Evolutionary conservation across 2,113 vertebrate species (phyloP).

Genomic region (Felis chaus): DNA sequence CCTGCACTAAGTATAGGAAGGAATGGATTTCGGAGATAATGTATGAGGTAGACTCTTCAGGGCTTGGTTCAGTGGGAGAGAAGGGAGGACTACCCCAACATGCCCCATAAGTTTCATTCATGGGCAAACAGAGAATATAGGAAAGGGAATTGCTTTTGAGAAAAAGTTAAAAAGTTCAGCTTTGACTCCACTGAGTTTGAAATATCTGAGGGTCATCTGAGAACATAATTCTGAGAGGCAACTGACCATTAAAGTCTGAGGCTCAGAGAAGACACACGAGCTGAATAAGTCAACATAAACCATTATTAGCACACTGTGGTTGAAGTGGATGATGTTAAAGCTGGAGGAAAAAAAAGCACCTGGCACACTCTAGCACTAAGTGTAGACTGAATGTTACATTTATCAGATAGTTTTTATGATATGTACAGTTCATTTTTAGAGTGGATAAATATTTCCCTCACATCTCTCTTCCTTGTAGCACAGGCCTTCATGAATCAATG

Average conservation of each 20-base stretch:
- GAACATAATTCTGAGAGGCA: neutral
- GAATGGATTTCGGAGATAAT: neutral
- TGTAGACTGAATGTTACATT: neutral
- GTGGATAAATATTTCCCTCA: neutral
- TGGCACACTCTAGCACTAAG: neutral
- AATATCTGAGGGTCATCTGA: neutral
- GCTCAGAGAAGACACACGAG: neutral
- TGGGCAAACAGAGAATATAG: neutral
- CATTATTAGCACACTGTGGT: neutral
- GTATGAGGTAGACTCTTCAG: neutral
- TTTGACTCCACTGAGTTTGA: neutral
- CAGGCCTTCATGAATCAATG: neutral
- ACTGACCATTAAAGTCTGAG: neutral
- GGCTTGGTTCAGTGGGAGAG: neutral
- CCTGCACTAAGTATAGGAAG: neutral
- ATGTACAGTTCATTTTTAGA: neutral
- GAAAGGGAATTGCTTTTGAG: neutral
- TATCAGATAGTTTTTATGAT: neutral
- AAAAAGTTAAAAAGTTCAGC: neutral
- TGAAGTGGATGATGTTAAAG: neutral
- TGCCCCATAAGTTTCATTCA: neutral
- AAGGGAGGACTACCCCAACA: neutral
- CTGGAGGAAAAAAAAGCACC: neutral
- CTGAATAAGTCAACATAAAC: neutral
- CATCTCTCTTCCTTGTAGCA: neutral